Base-by-base conservation (phyloP, 2,888 invertebrate genomes). In the Ellobium chinense region DNA sequence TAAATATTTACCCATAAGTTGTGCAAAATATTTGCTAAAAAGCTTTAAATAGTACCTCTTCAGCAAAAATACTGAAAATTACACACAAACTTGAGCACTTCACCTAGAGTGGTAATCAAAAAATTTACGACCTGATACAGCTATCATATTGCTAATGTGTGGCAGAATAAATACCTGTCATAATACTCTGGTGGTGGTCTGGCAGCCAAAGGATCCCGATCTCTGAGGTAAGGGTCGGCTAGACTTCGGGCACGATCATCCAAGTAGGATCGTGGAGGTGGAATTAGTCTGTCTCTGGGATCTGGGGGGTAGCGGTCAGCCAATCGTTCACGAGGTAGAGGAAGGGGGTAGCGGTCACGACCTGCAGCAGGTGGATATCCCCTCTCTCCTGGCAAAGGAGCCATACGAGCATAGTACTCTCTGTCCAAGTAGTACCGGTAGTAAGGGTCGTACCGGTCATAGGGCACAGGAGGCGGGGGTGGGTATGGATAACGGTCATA, bases 201-300 rank as follows among this genome's bases (percentile, higher is more conserved):
- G 21, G 84, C 79, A 5, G 79, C 76, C 24, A 81, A 60, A n/a
- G 85, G 84, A 21, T 83, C 84, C 74, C 87, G 75, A 34, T 88
- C 88, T 72, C 87, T 83, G 74, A 89, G 87, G 78, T 90, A 90
- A 0, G 89, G 87, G 70, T 89, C 89, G 66, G 87, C 58, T 24
- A 82, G 46, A 37, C 83, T 75, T 24, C 81, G 80, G 0, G 83
- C 29, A 81, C 84, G 84, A 5, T 86, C 86, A 56, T 87, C 86
- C 69, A 83, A 80, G 27, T 85, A 85, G 39, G 81, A 78, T 31
- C 86, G 82, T 9, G 85, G 84, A n/a, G n/a, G n/a, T n/a, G 86
- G 86, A 31, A 86, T 83, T 69, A 87, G 84, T 31, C 86, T 79
- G 72, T 89, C 86, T 63, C 86, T 60, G 39, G 85, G 85, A 65